Evolutionary conservation across 2,113 vertebrate species (phyloP), one percentile per base, ranked within the genome.

Genomic region (Arizona elegans): DNA sequence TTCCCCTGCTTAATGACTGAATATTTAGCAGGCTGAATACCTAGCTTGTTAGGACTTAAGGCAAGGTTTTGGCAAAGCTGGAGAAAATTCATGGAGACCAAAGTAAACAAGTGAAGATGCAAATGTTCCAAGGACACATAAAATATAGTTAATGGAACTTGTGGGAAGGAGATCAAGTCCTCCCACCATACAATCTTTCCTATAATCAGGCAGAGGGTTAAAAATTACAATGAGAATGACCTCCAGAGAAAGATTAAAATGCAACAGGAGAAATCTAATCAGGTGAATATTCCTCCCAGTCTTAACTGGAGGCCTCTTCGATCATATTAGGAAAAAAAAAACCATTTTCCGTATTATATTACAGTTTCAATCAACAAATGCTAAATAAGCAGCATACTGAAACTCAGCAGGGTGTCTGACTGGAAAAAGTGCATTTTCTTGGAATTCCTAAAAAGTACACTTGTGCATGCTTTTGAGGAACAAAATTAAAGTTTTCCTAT

Each of bases 141-240:
- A 59, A 92, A 58, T 47, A 85, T 8, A 62, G 86, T 91, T 92
- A 87, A 75, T 85, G 85, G 21, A 21, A 92, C 96, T 95, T 17
- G 29, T 33, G 29, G 12, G 62, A 70, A 70, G 29, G 65, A 70
- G 29, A 70, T 33, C 65, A 70, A 70, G 13, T 70, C 65, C n/a
- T 70, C n/a, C 29, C 12, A 70, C 29, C 29, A 70, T 33, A 33
- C 65, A 70, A 17, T 33, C 12, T 33, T 70, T 29, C 29, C 29
- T 29, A 70, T 70, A 70, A 33, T n/a, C n/a, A 70, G 12, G 5
- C 65, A 33, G 29, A 70, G 5, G 65, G n/a, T 70, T 70, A 70
- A 70, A 70, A 70, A 17, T 70, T 15, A 70, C 29, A 33, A 15
- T 70, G n/a, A 33, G 29, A 70, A 70, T 33, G 65, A 33, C n/a